phyloP scores from a whole-genome alignment of 2,113 vertebrate species.

The Climacteris rufus region DNA sequence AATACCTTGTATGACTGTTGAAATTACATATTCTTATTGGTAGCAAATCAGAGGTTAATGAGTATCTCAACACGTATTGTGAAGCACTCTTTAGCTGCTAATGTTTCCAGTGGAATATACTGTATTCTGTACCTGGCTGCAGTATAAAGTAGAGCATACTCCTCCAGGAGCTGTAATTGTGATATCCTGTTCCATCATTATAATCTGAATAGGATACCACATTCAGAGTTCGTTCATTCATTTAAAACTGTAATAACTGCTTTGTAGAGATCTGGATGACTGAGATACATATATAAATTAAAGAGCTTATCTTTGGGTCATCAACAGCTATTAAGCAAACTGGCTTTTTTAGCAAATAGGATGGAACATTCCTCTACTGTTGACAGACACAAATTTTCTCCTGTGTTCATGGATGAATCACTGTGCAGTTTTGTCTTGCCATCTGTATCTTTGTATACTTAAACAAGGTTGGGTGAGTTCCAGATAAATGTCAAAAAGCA shows the following conservation, averaged over 20 bases:
- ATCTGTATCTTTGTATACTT: background rate
- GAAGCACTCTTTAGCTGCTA: background rate
- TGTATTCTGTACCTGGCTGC: background rate
- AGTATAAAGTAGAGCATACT: background rate
- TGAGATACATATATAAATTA: background rate
- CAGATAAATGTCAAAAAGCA: background rate
- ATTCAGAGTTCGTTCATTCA: background rate
- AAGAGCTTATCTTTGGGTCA: background rate
- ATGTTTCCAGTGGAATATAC: background rate
- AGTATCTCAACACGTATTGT: background rate
- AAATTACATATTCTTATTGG: background rate
- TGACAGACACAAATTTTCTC: background rate
- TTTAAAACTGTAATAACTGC: background rate
- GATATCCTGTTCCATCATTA: background rate
- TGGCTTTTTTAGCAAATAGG: background rate
- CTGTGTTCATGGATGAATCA: background rate
- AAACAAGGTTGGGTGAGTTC: background rate
- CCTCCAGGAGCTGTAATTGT: background rate
- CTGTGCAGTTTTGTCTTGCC: background rate
- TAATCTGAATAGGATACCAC: background rate
- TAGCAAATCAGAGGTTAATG: conserved; percentile 4
- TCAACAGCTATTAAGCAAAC: background rate
- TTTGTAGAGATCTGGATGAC: background rate
- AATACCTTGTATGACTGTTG: background rate
- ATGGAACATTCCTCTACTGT: background rate